A percentile compares a stretch with the other conserved stretches of the same genome.
These are phyloP conservation scores for Eumacrocentrus americanus DNA, from an alignment of 2,888 invertebrate genomes.

Conservation along the genomic window DNA sequence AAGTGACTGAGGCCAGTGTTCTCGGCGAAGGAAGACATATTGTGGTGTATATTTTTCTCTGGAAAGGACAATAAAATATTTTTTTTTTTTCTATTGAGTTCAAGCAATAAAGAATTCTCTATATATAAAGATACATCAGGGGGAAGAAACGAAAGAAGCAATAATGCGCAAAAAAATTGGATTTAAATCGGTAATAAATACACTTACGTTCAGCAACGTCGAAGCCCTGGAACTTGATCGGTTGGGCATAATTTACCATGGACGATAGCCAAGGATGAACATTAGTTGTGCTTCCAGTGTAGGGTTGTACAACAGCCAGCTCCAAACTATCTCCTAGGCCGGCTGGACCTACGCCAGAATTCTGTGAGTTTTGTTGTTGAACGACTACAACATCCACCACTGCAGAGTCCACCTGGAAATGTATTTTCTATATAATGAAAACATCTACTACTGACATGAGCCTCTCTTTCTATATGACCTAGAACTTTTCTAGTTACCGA, in stretches of 20 bases:
- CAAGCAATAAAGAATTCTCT: no score
- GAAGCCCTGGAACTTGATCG: slow-evolving; percentile 98
- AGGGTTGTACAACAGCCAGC: slow-evolving; percentile 73
- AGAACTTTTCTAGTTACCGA: slow-evolving; percentile 44
- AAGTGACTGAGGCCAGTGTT: slow-evolving; percentile 94
- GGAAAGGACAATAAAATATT: slow-evolving; percentile 50
- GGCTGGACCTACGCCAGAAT: slow-evolving; percentile 67
- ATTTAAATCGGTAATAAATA: no score
- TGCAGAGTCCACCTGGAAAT: slow-evolving; percentile 54
- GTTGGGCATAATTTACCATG: slow-evolving; percentile 99
- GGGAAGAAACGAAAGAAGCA: no score
- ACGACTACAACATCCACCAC: slow-evolving; percentile 54
- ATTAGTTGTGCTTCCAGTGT: slow-evolving; percentile 97
- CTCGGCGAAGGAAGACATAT: slow-evolving; percentile 99
- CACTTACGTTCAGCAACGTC: slow-evolving; percentile 91
- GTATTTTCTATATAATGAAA: no score
- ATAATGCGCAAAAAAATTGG: no score
- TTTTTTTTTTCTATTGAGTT: slow-evolving; percentile 1
- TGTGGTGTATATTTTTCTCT: slow-evolving; percentile 95
- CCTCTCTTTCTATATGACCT: no score
- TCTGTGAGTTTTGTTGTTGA: slow-evolving; percentile 57
- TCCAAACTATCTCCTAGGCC: slow-evolving; percentile 63
- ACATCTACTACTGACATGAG: no score
- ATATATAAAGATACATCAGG: no score
- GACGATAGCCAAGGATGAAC: slow-evolving; percentile 99